Percentiles rank a stretch among this genome's conserved stretches.
phyloP scores from a whole-genome alignment of 2,113 vertebrate species.

The Psilopogon haemacephalus region DNA sequence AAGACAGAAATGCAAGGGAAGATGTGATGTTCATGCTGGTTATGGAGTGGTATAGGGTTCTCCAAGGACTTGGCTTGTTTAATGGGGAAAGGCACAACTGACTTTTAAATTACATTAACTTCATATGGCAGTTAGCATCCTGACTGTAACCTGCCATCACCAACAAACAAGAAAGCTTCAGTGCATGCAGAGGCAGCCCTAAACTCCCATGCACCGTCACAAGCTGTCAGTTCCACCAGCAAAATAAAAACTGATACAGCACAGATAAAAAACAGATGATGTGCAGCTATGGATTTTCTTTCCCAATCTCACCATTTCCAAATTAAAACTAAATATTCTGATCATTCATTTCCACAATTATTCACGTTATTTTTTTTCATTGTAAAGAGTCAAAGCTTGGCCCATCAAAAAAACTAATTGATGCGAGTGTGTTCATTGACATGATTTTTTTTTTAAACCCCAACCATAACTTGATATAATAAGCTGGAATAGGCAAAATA shows the following conservation, averaged over 20 bases:
- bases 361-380: not conserved
- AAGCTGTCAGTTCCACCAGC: not conserved
- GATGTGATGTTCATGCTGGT: not conserved
- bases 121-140: not conserved
- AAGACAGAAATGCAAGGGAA: not conserved
- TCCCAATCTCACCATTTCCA: not conserved
- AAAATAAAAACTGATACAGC: not conserved
- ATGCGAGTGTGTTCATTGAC: not conserved
- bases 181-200: not conserved
- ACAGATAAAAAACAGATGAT: not conserved
- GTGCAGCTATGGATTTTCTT: not conserved
- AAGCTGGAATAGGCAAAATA: too few relatives aligned
- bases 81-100: not conserved
- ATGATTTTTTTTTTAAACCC: too few relatives aligned
- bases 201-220: not conserved
- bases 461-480: too few relatives aligned
- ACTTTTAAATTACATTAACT: not conserved
- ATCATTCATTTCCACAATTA: not conserved
- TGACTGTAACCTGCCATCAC: not conserved
- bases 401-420: not conserved
- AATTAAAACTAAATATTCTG: not conserved
- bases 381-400: not conserved
- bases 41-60: fast-evolving
- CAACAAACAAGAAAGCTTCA: not conserved
- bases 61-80: not conserved